Conservation (phyloP, 2,888 invertebrate genomes). For the Coremacera marginata region DNA sequence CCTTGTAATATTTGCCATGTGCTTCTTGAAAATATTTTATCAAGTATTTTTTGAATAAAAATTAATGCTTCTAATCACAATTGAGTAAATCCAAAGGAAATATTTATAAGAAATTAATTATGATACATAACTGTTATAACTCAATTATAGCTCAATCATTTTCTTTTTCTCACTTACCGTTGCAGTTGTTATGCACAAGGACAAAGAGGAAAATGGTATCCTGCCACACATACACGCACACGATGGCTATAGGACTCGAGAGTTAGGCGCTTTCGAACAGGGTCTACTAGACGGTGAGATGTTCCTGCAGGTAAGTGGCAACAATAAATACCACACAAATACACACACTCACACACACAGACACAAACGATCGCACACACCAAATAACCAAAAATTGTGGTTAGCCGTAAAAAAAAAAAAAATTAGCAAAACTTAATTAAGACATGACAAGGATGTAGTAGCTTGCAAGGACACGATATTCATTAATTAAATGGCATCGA, state of each 20-base stretch:
- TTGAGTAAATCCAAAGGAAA: background rate
- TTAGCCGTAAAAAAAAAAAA: conserved; percentile 43
- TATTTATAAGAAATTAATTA: background rate
- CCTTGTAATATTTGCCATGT: too few relatives aligned
- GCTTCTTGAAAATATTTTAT: too few relatives aligned
- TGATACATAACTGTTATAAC: background rate
- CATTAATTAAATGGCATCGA: conserved; percentile 37
- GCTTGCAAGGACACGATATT: conserved; percentile 1
- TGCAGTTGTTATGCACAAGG: conserved; percentile 94
- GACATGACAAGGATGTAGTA: background rate
- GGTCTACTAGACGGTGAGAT: conserved; percentile 93
- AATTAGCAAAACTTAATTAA: conserved; percentile 33
- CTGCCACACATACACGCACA: conserved; percentile 75
- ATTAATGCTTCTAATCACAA: background rate
- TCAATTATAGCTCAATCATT: conserved; percentile 1
- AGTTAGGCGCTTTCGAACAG: conserved; percentile 89
- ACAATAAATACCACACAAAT: background rate
- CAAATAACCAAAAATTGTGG: background rate
- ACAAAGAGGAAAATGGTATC: conserved; percentile 87
- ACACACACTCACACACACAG: background rate
- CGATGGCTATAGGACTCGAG: conserved; percentile 75
- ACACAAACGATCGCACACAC: background rate
- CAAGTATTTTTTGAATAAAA: background rate
- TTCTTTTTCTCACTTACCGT: conserved; percentile 68
- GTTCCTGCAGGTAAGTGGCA: conserved; percentile 86